phyloP scores from a whole-genome alignment of 1,140 invertebrate species.

The Thrips palmi region DNA sequence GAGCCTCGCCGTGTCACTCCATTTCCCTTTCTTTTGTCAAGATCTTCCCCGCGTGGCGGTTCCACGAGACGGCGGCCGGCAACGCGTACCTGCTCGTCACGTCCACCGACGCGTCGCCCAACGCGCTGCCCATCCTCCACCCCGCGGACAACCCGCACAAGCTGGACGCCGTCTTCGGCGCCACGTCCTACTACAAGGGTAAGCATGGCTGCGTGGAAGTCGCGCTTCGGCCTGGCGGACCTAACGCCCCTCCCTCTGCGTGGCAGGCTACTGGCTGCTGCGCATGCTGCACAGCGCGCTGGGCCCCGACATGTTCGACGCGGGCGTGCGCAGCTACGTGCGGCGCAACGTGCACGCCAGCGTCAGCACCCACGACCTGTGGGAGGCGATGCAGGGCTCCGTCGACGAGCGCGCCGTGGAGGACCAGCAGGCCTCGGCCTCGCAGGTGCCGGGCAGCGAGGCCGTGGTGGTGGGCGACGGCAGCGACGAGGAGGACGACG shows the following conservation, averaged over 20 bases:
- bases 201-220: background rate
- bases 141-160: background rate
- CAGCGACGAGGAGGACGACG: no score
- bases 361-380: no score
- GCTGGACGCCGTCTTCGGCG: background rate
- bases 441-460: no score
- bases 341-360: no score
- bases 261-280: constrained; percentile 13
- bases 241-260: constrained; percentile 37
- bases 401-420: no score
- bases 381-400: no score
- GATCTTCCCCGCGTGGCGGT: constrained; percentile 11
- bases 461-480: no score
- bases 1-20: background rate
- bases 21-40: constrained; percentile 5
- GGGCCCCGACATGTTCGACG: constrained; percentile 12
- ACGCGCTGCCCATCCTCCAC: background rate
- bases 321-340: constrained; percentile 13
- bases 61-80: background rate
- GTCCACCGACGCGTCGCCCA: background rate
- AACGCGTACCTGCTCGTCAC: background rate
- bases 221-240: constrained; percentile 28
- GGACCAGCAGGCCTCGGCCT: no score
- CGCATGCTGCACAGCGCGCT: constrained; percentile 16
- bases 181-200: background rate